Evolutionary conservation across 1,140 invertebrate species (phyloP).

Genomic region (Oedothorax gibbosus): DNA sequence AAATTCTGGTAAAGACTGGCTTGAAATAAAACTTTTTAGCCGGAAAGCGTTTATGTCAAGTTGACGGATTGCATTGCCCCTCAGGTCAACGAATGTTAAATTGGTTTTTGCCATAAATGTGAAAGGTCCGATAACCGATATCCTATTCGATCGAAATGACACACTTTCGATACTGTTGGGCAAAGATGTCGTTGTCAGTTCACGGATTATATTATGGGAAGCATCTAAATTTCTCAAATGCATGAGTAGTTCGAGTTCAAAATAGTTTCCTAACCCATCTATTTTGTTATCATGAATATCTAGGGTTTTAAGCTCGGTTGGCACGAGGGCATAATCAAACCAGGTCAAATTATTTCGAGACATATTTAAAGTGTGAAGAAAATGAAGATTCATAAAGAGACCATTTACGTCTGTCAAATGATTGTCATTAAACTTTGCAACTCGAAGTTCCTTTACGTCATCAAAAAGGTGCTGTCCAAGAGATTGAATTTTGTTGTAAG

Average conservation of each 20-base stretch:
- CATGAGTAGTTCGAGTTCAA: constrained; percentile 78
- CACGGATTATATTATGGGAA: constrained; percentile 83
- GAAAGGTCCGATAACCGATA: constrained; percentile 81
- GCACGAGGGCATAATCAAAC: constrained; percentile 91
- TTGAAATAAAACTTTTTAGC: constrained; percentile 69
- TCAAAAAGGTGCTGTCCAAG: constrained; percentile 86
- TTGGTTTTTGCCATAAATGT: constrained; percentile 85
- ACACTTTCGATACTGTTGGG: constrained; percentile 82
- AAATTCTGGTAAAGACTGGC: constrained; percentile 80
- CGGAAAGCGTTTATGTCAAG: constrained; percentile 84
- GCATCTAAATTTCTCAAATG: constrained; percentile 75
- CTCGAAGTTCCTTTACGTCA: constrained; percentile 81
- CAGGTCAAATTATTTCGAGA: constrained; percentile 89
- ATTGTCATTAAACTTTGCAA: constrained; percentile 88
- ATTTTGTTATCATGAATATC: constrained; percentile 91
- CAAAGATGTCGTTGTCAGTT: constrained; percentile 78
- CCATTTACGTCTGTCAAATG: constrained; percentile 85
- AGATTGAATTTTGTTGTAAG: constrained; percentile 87
- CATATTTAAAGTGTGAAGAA: constrained; percentile 88
- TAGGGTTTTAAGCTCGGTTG: constrained; percentile 84
- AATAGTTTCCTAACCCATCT: constrained; percentile 85
- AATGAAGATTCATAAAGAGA: constrained; percentile 83
- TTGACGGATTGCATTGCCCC: constrained; percentile 84
- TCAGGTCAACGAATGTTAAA: constrained; percentile 88
- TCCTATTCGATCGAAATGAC: constrained; percentile 85